Conservation (phyloP, 2,888 invertebrate genomes). For the Pedicia rivosa region DNA sequence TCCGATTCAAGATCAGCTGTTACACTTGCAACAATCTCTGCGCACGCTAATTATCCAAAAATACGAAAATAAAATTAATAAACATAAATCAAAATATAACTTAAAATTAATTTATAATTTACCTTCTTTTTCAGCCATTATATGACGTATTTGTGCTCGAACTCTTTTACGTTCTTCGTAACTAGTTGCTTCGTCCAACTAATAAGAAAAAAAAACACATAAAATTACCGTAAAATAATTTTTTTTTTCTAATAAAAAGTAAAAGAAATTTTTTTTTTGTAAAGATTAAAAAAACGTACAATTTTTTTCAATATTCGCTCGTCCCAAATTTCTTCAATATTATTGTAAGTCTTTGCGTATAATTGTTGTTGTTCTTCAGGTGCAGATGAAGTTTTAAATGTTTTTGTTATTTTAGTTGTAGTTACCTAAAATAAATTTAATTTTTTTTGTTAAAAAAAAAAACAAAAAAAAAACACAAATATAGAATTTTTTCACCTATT, state of each 20-base stretch:
- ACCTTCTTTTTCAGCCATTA: constrained; percentile 84
- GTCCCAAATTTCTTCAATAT: constrained; percentile 64
- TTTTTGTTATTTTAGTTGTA: constrained; percentile 30
- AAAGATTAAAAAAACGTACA: constrained; percentile 34
- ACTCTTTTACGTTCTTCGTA: constrained; percentile 77
- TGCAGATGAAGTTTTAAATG: constrained; percentile 29
- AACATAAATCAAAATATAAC: constrained; percentile 1
- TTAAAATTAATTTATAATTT: constrained; percentile 19
- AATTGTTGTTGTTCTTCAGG: constrained; percentile 31
- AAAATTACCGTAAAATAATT: not conserved
- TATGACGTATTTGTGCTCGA: constrained; percentile 61
- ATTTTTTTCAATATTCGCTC: constrained; percentile 51
- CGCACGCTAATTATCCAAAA: constrained; percentile 5
- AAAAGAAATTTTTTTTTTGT: not conserved
- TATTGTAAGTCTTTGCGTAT: constrained; percentile 23
- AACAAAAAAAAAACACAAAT: too few relatives aligned
- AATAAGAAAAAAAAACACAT: constrained; percentile 11
- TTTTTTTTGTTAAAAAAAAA: too few relatives aligned
- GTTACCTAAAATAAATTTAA: constrained; percentile 31
- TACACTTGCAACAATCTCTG: not conserved
- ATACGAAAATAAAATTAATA: constrained; percentile 8
- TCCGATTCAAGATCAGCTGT: not conserved
- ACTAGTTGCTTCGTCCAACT: constrained; percentile 73
- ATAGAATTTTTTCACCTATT: too few relatives aligned
- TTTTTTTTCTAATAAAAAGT: not conserved